Conservation (phyloP, 2,797 vertebrate genomes). For the Acipenser ruthenus region DNA sequence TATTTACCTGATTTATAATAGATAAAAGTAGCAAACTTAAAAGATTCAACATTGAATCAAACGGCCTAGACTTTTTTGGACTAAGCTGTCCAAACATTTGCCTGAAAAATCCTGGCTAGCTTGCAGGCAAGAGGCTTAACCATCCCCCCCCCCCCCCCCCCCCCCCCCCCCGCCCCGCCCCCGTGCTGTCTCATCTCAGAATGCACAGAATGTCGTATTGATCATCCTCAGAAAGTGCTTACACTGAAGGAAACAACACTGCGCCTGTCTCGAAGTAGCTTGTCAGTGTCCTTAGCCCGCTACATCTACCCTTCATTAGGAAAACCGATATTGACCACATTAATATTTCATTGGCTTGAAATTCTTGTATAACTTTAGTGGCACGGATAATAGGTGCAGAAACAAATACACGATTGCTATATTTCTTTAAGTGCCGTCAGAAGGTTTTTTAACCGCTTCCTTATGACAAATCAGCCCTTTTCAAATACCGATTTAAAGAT, state of each 20-base stretch:
- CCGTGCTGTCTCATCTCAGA: constrained; percentile 10
- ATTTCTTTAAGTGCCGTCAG: constrained; percentile 19
- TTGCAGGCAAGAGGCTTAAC: constrained; percentile 4
- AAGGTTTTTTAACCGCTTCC: constrained; percentile 45
- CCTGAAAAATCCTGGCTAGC: constrained; percentile 5
- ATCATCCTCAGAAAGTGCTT: constrained; percentile 22
- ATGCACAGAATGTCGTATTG: constrained; percentile 3
- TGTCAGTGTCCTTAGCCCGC: constrained; percentile 25
- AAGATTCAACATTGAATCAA: too few relatives aligned
- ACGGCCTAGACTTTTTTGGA: not conserved
- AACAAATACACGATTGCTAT: too few relatives aligned
- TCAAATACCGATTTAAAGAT: constrained; percentile 23
- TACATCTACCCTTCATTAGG: constrained; percentile 22
- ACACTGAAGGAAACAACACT: constrained; percentile 26
- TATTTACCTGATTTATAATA: too few relatives aligned
- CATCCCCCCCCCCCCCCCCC: not conserved
- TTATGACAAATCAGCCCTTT: constrained; percentile 41
- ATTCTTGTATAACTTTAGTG: constrained; percentile 60
- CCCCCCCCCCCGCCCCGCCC: not conserved
- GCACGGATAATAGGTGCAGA: constrained; percentile 51
- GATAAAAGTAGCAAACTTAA: too few relatives aligned
- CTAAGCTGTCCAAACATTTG: constrained; percentile 12
- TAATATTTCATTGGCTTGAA: constrained; percentile 68
- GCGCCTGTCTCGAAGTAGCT: constrained; percentile 28
- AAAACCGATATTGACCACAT: constrained; percentile 62